Conservation (phyloP, 1,140 invertebrate genomes). For the Holotrichia oblita region DNA sequence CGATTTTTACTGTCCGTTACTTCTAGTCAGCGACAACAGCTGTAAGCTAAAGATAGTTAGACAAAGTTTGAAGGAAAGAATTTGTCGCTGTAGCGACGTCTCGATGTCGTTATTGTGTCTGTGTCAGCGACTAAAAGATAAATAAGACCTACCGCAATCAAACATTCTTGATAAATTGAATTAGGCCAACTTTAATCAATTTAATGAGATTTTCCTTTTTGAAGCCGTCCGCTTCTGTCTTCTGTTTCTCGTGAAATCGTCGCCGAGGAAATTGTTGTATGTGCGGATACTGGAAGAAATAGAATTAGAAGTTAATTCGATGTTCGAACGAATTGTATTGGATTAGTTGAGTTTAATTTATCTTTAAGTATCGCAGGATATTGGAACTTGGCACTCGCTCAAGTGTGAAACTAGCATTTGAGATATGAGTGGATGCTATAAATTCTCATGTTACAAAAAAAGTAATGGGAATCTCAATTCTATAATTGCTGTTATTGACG, state of each 20-base stretch:
- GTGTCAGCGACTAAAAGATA: not conserved
- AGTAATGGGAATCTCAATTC: too few species aligned
- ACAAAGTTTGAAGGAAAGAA: not conserved
- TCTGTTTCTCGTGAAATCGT: too few species aligned
- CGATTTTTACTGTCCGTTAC: not conserved
- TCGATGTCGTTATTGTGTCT: not conserved
- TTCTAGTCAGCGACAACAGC: too few species aligned
- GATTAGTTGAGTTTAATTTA: conserved; percentile 7
- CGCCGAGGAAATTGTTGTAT: not conserved
- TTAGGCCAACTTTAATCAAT: not conserved
- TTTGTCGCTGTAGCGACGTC: not conserved
- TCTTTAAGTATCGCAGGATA: too few species aligned
- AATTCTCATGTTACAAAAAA: too few species aligned
- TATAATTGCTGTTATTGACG: too few species aligned
- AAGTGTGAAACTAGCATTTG: too few species aligned
- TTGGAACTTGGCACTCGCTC: too few species aligned
- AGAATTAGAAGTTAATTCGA: conserved; percentile 21
- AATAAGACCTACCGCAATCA: conserved; percentile 10
- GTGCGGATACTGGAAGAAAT: not conserved
- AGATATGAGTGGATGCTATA: too few species aligned
- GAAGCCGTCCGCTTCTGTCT: not conserved
- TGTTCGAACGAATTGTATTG: not conserved
- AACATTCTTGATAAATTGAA: conserved; percentile 31
- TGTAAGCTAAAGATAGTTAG: not conserved
- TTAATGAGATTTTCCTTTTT: not conserved